These are phyloP conservation scores for Centruroides vittatus DNA, from an alignment of 1,140 invertebrate species.

Conservation along the genomic window DNA sequence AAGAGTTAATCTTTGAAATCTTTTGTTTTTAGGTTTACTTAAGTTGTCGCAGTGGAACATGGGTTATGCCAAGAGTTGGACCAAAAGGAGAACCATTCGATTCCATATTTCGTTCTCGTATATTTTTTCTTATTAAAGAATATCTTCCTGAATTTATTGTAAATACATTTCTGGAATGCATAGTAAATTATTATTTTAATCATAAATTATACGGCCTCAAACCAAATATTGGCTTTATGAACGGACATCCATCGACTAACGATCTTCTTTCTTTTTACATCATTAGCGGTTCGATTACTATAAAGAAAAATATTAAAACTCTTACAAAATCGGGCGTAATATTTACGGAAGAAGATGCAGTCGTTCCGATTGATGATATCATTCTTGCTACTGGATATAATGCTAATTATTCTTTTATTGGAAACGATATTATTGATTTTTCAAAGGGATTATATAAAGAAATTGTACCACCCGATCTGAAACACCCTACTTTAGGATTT, in stretches of 20 bases:
- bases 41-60: constrained; percentile 33
- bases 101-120: constrained; percentile 9
- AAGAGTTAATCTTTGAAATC: too few species aligned
- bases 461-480: constrained; percentile 27
- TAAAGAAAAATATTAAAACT: constrained; percentile 28
- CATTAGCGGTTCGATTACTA: constrained; percentile 25
- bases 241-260: constrained; percentile 38
- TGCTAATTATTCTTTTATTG: constrained; percentile 16
- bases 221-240: constrained; percentile 28
- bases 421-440: neutral
- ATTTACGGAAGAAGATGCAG: constrained; percentile 19
- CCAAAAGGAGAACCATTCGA: constrained; percentile 27
- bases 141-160: neutral
- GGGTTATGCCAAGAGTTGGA: constrained; percentile 32
- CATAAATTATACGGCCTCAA: constrained; percentile 22
- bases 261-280: constrained; percentile 36
- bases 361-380: constrained; percentile 1
- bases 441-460: constrained; percentile 11
- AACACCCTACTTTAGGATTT: constrained; percentile 27
- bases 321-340: constrained; percentile 25
- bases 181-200: neutral
- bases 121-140: constrained; percentile 7
- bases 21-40: constrained; percentile 28
- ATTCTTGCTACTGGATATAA: constrained; percentile 20
- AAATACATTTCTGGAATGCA: neutral